Evolutionary conservation across 2,888 invertebrate genomes (phyloP), one percentile per base, ranked within the genome.

Genomic region (Ligdia adustata): DNA sequence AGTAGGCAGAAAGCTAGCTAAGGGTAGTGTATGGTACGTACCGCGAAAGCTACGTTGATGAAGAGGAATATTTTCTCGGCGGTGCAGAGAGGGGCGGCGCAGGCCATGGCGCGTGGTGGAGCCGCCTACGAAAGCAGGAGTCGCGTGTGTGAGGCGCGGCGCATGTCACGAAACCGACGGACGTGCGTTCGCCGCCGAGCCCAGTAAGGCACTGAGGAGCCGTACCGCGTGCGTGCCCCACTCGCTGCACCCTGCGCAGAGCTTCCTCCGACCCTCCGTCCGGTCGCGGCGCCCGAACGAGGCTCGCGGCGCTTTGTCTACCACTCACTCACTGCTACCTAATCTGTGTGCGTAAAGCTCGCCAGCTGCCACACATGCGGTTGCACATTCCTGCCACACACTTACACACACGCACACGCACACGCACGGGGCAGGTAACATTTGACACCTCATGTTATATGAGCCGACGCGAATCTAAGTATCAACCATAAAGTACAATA

Each of bases 11-110:
- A 1, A 4, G 6, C 16, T 16, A 16, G 16, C 16, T 16, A n/a
- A 5, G 6, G 20, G 7, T 3, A 12, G 26, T 4, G 18, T 2
- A 3, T 18, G 45, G 27, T 49, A 75, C 79, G 72, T 46, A 90
- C 89, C 71, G 89, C 89, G 66, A 90, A 89, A 13, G 83, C 84
- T 55, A 88, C 79, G 75, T 90, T 89, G 77, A 90, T 85, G 75
- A 90, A 87, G 62, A 89, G 76, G 78, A 90, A 89, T 52, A 86
- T 71, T 54, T 81, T 87, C 66, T 88, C 82, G 12, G 82, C 75
- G 64, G 81, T 69, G 72, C 88, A 88, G 59, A 82, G 63, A 39
- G 75, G 64, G 66, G 75, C 67, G 70, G 85, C 84, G 55, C 71
- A 22, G 13, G 24, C 35, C 87, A 86, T 86, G 52, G 48, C 39